Conservation (phyloP, 2,888 invertebrate species). For the Amblyjoppa fuscipennis region DNA sequence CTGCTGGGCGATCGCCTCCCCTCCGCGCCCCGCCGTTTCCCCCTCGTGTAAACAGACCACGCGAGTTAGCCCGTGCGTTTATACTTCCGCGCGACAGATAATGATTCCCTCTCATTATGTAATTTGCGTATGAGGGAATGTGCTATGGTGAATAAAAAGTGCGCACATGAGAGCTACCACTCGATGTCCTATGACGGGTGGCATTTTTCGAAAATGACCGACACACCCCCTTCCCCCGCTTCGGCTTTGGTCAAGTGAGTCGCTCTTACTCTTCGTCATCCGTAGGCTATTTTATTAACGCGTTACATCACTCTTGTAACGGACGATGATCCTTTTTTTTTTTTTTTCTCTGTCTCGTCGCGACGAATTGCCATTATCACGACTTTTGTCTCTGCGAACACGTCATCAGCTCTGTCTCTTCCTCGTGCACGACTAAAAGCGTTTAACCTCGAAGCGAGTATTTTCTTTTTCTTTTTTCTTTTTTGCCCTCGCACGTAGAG, state of each 20-base stretch:
- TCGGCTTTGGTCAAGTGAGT: constrained; percentile 81
- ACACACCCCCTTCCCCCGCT: constrained; percentile 78
- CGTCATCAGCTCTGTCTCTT: constrained; percentile 7
- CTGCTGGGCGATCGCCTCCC: constrained; percentile 31
- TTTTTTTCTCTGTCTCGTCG: no score
- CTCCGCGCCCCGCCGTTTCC: constrained; percentile 3
- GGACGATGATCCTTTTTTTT: neutral
- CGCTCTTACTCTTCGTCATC: constrained; percentile 42
- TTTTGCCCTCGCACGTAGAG: neutral
- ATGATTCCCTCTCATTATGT: constrained; percentile 75
- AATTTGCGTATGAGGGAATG: constrained; percentile 76
- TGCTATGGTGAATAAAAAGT: constrained; percentile 80
- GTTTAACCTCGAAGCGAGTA: constrained; percentile 49
- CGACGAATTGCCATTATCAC: constrained; percentile 2
- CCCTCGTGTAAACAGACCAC: constrained; percentile 69
- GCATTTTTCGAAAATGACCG: constrained; percentile 82
- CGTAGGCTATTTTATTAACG: constrained; percentile 49
- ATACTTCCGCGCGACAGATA: constrained; percentile 60
- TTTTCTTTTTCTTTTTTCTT: neutral
- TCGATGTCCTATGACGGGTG: constrained; percentile 77
- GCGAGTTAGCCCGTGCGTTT: constrained; percentile 55
- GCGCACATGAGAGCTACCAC: constrained; percentile 75
- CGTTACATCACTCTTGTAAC: constrained; percentile 18
- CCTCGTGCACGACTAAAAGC: constrained; percentile 20
- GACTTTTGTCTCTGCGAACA: constrained; percentile 6